These are phyloP conservation scores for Periophthalmus magnuspinnatus DNA, from an alignment of 2,797 vertebrate genomes.

Conservation along the genomic window DNA sequence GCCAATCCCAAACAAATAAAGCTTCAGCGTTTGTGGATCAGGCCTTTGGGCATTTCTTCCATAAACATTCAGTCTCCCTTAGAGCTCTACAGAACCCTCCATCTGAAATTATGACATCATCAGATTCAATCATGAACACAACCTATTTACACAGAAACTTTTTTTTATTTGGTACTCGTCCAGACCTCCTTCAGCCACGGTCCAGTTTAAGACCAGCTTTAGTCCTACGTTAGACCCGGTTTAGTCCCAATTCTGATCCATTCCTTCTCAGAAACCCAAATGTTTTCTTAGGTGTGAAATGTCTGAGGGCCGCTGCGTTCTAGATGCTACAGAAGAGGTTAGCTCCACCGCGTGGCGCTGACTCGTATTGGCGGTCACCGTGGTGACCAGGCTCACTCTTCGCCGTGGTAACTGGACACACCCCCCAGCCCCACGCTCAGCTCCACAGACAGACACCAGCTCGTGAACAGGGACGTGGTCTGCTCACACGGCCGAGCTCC, in stretches of 20 bases:
- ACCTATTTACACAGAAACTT: too few species aligned
- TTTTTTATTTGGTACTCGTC: background rate
- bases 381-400: background rate
- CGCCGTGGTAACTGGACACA: background rate
- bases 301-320: background rate
- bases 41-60: too few species aligned
- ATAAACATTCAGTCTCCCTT: too few species aligned
- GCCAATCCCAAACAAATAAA: background rate
- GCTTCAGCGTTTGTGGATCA: background rate
- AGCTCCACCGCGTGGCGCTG: background rate
- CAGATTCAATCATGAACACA: too few species aligned
- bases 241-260: background rate
- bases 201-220: background rate
- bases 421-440: background rate
- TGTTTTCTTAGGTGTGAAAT: background rate
- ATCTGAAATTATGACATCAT: too few species aligned
- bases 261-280: background rate
- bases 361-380: background rate
- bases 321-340: background rate
- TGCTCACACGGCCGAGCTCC: conserved; percentile 51
- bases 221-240: background rate
- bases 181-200: background rate
- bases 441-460: conserved; percentile 25
- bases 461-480: conserved; percentile 6
- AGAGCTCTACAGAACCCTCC: too few species aligned